phyloP scores from a whole-genome alignment of 2,888 invertebrate genomes.

The Gnatocerus cornutus region DNA sequence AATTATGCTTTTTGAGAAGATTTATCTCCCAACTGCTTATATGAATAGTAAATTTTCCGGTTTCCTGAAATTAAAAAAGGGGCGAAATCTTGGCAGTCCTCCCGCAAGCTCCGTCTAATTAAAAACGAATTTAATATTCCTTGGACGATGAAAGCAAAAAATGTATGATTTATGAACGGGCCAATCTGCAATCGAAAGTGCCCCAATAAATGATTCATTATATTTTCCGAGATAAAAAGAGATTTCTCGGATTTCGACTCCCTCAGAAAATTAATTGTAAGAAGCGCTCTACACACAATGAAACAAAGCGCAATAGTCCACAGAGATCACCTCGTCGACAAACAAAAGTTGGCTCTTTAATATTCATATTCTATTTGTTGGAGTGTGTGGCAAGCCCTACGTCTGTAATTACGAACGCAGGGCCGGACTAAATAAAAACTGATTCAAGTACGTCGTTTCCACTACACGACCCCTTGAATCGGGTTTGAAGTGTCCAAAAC shows the following conservation, averaged over 20 bases:
- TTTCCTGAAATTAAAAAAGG: neutral
- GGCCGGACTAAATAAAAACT: constrained; percentile 7
- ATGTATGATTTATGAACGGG: constrained; percentile 30
- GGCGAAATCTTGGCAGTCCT: neutral
- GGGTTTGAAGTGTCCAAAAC: constrained; percentile 10
- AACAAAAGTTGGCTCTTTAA: constrained; percentile 55
- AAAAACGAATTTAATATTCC: constrained; percentile 38
- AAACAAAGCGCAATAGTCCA: constrained; percentile 30
- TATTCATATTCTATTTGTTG: constrained; percentile 57
- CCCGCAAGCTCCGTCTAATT: constrained; percentile 16
- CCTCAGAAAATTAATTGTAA: constrained; percentile 15
- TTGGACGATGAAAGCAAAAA: constrained; percentile 21
- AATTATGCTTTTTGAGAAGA: too few species aligned
- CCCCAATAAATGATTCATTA: constrained; percentile 34
- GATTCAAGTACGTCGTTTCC: constrained; percentile 14
- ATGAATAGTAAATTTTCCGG: constrained; percentile 5
- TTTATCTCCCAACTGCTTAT: neutral
- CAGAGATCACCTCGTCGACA: constrained; percentile 19
- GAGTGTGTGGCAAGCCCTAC: constrained; percentile 39
- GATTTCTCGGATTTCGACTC: constrained; percentile 24
- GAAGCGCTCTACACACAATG: neutral
- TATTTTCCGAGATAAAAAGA: constrained; percentile 13
- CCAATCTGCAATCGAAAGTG: constrained; percentile 34
- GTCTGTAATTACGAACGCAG: constrained; percentile 31
- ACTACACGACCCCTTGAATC: neutral